Conservation (phyloP, 1,140 invertebrate species). For the Ostrea denselamellosa region DNA sequence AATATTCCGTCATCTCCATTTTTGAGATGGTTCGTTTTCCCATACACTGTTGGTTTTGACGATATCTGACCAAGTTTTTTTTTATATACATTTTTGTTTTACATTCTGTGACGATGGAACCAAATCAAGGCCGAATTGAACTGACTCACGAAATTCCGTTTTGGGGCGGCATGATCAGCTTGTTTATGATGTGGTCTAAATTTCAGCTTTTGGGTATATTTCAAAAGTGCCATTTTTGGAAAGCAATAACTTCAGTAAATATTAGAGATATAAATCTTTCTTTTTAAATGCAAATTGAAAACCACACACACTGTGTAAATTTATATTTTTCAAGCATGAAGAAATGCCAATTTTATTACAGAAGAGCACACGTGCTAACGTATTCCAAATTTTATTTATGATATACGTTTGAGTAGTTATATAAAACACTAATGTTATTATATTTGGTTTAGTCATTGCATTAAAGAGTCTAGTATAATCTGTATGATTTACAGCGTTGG, state of each 20-base stretch:
- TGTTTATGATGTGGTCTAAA: conserved; percentile 2
- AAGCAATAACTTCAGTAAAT: background rate
- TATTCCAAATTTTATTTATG: background rate
- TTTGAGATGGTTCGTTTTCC: background rate
- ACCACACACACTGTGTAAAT: background rate
- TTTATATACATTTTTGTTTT: background rate
- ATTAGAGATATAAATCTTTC: background rate
- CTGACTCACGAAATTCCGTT: conserved; percentile 8
- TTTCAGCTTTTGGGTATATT: conserved; percentile 1
- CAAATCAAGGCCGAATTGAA: background rate
- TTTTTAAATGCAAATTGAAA: background rate
- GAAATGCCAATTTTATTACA: background rate
- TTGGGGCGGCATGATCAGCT: background rate
- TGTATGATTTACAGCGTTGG: no score
- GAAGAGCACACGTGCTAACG: background rate
- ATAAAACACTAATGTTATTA: background rate
- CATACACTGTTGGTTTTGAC: background rate
- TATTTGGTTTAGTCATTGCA: no score
- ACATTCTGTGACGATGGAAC: background rate
- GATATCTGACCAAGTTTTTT: conserved; percentile 9
- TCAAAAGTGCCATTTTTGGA: conserved; percentile 15
- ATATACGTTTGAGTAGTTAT: background rate
- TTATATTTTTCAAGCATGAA: background rate
- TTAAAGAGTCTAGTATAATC: no score
- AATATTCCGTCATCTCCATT: background rate